A percentile compares a stretch with the other conserved stretches of the same genome.
Conservation (phyloP, 2,113 vertebrate genomes). For the Pomatostomus ruficeps region DNA sequence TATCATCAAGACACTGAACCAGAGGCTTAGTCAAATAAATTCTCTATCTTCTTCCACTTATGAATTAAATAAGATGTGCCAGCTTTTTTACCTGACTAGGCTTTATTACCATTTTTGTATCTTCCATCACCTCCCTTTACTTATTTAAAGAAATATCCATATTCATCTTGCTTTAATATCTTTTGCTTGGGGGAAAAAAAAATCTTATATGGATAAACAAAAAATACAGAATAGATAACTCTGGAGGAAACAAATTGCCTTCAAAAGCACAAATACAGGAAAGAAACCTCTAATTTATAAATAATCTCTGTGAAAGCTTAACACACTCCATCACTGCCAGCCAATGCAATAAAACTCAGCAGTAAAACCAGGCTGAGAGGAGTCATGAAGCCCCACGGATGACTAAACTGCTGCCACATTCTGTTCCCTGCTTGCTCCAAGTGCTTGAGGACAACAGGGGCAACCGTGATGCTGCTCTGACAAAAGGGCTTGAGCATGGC, state of each 20-base stretch:
- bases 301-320: neutral
- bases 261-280: neutral
- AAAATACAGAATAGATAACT: neutral
- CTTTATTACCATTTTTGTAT: slow-evolving; percentile 2
- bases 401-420: neutral
- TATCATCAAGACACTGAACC: slow-evolving; percentile 32
- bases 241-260: neutral
- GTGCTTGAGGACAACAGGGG: rapidly evolving
- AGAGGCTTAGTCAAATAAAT: slow-evolving; percentile 44
- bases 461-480: neutral
- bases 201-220: neutral
- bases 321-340: neutral
- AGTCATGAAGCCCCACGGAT: neutral
- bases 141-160: neutral
- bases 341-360: neutral
- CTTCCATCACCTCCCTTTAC: neutral
- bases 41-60: slow-evolving; percentile 11
- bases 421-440: neutral
- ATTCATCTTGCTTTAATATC: neutral
- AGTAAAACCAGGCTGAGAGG: neutral
- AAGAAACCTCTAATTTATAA: neutral
- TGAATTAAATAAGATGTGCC: slow-evolving; percentile 18
- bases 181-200: neutral
- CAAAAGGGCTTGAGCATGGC: neutral
- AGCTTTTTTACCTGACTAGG: slow-evolving; percentile 31